Evolutionary conservation across 2,888 invertebrate genomes (phyloP).

Genomic region (Nebria brevicollis): DNA sequence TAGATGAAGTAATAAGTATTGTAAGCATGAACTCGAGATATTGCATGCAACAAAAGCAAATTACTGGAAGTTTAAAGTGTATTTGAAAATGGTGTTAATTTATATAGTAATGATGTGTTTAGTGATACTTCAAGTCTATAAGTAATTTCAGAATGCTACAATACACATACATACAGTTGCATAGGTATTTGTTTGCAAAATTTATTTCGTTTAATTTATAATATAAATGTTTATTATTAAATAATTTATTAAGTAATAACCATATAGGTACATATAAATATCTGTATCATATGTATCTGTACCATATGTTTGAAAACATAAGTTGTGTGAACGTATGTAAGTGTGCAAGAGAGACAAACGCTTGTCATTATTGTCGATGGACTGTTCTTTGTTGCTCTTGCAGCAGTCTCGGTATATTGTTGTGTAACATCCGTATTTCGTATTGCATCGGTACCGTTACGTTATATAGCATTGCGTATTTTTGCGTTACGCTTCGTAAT

Average conservation of each 20-base stretch:
- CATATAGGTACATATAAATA: background rate
- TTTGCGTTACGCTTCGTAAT: constrained; percentile 28
- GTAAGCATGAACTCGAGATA: no score
- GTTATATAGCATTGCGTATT: constrained; percentile 12
- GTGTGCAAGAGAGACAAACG: background rate
- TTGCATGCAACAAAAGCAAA: no score
- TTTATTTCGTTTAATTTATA: background rate
- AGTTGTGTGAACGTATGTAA: background rate
- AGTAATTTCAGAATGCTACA: no score
- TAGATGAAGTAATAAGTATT: no score
- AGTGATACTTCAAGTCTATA: no score
- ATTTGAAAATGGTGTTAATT: no score
- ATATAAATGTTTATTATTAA: background rate
- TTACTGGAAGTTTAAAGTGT: no score
- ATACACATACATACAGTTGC: no score
- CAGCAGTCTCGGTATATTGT: constrained; percentile 10
- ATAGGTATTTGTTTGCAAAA: no score
- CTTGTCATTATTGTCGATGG: background rate
- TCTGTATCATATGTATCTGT: background rate
- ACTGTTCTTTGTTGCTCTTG: background rate
- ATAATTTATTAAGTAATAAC: background rate
- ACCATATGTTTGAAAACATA: background rate
- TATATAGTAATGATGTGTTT: no score
- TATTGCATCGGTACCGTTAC: constrained; percentile 12
- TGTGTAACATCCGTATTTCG: constrained; percentile 4